phyloP scores from a whole-genome alignment of 2,888 invertebrate species.

The Sepioteuthis lessoniana region DNA sequence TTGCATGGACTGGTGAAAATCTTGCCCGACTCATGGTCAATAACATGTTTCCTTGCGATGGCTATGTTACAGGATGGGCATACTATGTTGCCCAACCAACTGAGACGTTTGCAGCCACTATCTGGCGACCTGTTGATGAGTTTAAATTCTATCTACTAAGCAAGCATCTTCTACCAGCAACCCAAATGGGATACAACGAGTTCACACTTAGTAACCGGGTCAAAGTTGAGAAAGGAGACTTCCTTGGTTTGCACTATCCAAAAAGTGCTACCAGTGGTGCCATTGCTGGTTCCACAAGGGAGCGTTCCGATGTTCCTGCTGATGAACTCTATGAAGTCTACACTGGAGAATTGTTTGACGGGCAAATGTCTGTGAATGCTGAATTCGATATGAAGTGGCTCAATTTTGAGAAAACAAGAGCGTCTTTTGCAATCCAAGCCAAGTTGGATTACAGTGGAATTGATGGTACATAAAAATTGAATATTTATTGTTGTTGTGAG shows the following conservation, averaged over 20 bases:
- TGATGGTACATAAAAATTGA: conserved; percentile 37
- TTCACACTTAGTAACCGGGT: conserved; percentile 60
- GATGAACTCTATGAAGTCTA: conserved; percentile 68
- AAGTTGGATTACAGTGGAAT: conserved; percentile 63
- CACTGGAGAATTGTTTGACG: conserved; percentile 63
- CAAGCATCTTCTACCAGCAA: conserved; percentile 63
- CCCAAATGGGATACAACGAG: conserved; percentile 58
- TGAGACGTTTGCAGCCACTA: conserved; percentile 66
- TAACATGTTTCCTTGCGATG: conserved; percentile 71
- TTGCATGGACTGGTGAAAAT: conserved; percentile 65
- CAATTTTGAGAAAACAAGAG: conserved; percentile 55
- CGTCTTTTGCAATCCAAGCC: conserved; percentile 67
- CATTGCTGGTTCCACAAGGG: conserved; percentile 62
- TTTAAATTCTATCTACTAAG: conserved; percentile 62
- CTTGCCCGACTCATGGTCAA: conserved; percentile 70
- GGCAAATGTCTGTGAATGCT: conserved; percentile 59
- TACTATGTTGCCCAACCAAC: conserved; percentile 65
- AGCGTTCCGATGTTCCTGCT: conserved; percentile 56
- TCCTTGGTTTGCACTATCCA: conserved; percentile 71
- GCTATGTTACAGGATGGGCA: conserved; percentile 65
- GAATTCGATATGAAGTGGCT: conserved; percentile 61
- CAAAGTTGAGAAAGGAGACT: conserved; percentile 67
- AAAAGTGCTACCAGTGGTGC: conserved; percentile 61
- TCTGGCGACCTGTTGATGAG: conserved; percentile 67
- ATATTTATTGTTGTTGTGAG: neutral